These are phyloP conservation scores for Vanessa cardui DNA, from an alignment of 2,888 invertebrate species.

Conservation along the genomic window DNA sequence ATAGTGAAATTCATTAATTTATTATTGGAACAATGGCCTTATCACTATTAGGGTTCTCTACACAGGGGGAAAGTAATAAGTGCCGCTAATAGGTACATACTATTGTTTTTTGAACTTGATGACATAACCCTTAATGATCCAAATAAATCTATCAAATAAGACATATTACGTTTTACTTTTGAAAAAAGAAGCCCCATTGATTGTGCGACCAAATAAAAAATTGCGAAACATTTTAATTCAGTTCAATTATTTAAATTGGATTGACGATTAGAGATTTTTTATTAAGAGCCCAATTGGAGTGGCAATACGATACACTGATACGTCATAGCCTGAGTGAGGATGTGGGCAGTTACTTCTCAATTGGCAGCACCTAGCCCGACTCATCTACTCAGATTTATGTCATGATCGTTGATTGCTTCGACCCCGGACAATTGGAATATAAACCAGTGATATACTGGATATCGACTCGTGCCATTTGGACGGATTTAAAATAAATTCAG, in stretches of 20 bases:
- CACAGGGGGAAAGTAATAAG: too few relatives aligned
- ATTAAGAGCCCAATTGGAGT: constrained; percentile 1
- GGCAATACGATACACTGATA: constrained; percentile 21
- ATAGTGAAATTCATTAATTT: too few relatives aligned
- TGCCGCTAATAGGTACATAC: too few relatives aligned
- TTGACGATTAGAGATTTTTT: neutral
- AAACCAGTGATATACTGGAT: neutral
- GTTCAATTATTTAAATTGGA: neutral
- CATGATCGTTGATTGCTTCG: constrained; percentile 34
- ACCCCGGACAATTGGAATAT: constrained; percentile 17
- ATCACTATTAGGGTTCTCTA: too few relatives aligned
- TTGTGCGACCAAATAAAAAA: neutral
- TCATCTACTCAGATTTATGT: constrained; percentile 28
- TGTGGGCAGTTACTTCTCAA: constrained; percentile 44
- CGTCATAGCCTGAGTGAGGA: constrained; percentile 36
- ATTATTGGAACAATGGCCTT: too few relatives aligned
- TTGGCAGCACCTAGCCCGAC: constrained; percentile 38
- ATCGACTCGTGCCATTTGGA: too few relatives aligned
- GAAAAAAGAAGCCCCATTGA: too few relatives aligned
- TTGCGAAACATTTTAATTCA: neutral
- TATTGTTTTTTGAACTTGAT: too few relatives aligned
- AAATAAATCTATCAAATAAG: too few relatives aligned
- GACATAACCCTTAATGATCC: too few relatives aligned
- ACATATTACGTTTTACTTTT: too few relatives aligned
- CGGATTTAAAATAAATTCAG: too few relatives aligned